Conservation (phyloP, 2,888 invertebrate genomes). For the Clusia tigrina region DNA sequence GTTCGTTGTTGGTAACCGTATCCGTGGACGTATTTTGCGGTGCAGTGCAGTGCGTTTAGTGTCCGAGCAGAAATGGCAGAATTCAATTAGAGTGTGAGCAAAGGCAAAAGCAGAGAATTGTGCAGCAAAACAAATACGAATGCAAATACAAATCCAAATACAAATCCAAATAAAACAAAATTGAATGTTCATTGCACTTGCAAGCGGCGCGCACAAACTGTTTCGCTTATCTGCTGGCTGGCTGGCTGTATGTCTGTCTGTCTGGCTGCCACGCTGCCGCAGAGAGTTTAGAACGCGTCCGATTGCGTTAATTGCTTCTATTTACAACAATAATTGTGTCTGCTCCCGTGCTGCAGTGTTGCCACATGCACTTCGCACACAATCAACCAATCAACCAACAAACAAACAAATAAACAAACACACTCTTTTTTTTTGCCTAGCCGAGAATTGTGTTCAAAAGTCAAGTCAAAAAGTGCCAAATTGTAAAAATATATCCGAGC, state of each 20-base stretch:
- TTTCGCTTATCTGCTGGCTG: no score
- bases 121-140: background rate
- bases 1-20: background rate
- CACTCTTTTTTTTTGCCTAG: no score
- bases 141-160: no score
- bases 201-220: constrained; percentile 2
- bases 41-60: background rate
- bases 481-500: constrained; percentile 12
- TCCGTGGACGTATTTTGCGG: background rate
- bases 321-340: background rate
- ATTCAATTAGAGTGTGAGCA: constrained; percentile 3
- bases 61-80: constrained; percentile 2
- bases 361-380: no score
- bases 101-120: background rate
- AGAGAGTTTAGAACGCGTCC: background rate
- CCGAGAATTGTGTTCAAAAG: no score
- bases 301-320: background rate
- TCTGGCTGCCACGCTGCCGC: background rate
- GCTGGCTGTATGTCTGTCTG: no score
- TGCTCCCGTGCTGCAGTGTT: background rate
- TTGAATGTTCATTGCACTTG: constrained; percentile 7
- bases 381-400: no score
- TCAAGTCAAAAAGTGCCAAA: constrained; percentile 12
- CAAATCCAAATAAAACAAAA: background rate
- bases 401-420: no score